These are phyloP conservation scores for Shargacucullia verbasci DNA, from an alignment of 2,888 invertebrate genomes.

Conservation along the genomic window DNA sequence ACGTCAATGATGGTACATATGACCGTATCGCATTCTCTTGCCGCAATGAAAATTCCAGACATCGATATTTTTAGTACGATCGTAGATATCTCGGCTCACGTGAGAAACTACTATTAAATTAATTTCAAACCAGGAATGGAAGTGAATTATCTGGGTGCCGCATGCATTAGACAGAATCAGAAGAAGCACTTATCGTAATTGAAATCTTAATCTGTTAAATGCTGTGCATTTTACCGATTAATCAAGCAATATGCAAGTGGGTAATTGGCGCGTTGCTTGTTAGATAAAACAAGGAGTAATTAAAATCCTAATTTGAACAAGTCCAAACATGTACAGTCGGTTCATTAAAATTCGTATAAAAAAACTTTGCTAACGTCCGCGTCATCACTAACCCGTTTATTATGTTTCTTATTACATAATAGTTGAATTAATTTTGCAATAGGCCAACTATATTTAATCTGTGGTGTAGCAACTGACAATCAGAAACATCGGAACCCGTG, in stretches of 20 bases:
- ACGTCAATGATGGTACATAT: slow-evolving; percentile 66
- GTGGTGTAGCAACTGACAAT: too few relatives aligned
- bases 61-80: slow-evolving; percentile 72
- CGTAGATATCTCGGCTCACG: slow-evolving; percentile 65
- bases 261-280: slow-evolving; percentile 29
- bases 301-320: slow-evolving; percentile 25
- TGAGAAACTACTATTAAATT: slow-evolving; percentile 65
- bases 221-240: slow-evolving; percentile 52
- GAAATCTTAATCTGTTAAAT: slow-evolving; percentile 57
- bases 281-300: slow-evolving; percentile 12
- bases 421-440: slow-evolving; percentile 34
- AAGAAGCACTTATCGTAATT: slow-evolving; percentile 63
- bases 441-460: too few relatives aligned
- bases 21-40: slow-evolving; percentile 68
- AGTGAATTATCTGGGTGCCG: slow-evolving; percentile 60
- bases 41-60: slow-evolving; percentile 70
- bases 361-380: slow-evolving; percentile 38
- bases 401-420: too few relatives aligned
- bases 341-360: slow-evolving; percentile 25
- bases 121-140: slow-evolving; percentile 59
- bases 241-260: slow-evolving; percentile 28
- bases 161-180: slow-evolving; percentile 59
- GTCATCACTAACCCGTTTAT: slow-evolving; percentile 10
- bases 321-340: slow-evolving; percentile 37
- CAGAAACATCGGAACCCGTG: too few relatives aligned